Percentiles rank a stretch among this genome's conserved stretches.
These are phyloP conservation scores for Drosophila sulfurigaster DNA, from an alignment of 1,140 invertebrate genomes.

Conservation along the genomic window DNA sequence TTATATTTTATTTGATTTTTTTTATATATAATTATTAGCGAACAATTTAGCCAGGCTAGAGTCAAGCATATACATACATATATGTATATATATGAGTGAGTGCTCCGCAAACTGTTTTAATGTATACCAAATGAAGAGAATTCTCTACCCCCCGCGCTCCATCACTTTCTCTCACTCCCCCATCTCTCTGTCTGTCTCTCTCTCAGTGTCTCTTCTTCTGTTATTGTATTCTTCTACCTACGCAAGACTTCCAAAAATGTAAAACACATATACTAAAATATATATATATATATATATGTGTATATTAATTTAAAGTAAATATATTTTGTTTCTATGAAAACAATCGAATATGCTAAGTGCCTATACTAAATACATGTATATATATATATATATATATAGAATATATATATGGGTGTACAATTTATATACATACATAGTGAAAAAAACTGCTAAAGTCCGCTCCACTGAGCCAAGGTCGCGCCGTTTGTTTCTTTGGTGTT, in stretches of 20 bases:
- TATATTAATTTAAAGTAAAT: conserved; percentile 52
- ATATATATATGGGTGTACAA: conserved; percentile 10
- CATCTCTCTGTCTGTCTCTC: neutral
- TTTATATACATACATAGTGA: conserved; percentile 25
- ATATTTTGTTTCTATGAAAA: conserved; percentile 82
- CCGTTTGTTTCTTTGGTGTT: conserved; percentile 15
- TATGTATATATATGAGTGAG: conserved; percentile 5
- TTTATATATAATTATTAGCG: conserved; percentile 1
- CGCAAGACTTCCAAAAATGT: conserved; percentile 60
- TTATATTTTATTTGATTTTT: conserved; percentile 3
- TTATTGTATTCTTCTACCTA: conserved; percentile 30
- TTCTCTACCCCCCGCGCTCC: conserved; percentile 1
- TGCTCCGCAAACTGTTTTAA: conserved; percentile 20
- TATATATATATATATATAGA: conserved; percentile 38
- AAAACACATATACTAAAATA: conserved; percentile 32
- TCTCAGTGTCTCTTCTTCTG: neutral
- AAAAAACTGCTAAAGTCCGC: conserved; percentile 39
- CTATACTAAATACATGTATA: conserved; percentile 75
- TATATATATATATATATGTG: conserved; percentile 33
- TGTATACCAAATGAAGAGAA: conserved; percentile 29
- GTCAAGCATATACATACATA: conserved; percentile 5
- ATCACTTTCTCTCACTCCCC: neutral
- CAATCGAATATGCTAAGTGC: conserved; percentile 82
- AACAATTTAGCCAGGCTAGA: conserved; percentile 31
- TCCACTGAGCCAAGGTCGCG: conserved; percentile 42